Base-by-base conservation (phyloP, 2,888 invertebrate genomes). In the Oegoconia quadripuncta region DNA sequence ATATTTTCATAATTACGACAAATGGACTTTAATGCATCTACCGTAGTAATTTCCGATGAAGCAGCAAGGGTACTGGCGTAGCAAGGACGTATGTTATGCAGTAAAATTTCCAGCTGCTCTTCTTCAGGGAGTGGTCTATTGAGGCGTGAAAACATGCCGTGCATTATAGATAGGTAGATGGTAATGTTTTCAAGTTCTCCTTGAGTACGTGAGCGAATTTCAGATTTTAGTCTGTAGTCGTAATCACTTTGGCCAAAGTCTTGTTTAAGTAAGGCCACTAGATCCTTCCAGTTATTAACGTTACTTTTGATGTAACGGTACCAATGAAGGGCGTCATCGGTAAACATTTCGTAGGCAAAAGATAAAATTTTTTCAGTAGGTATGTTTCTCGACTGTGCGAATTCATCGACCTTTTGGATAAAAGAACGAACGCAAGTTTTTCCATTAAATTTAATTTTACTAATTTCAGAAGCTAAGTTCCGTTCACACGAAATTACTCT, bases 1-100 rank as follows among this genome's bases (percentile, higher is more conserved):
- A 50, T 18, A 14, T 14, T 27, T 27, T 57, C 57, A 29, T 45
- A 53, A 8, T 48, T 50, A 2, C 37, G 27, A 16, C 53, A 55
- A 0, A 49, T 1, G 3, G 17, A 8, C 4, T 8, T 3, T 13
- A 28, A 13, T 13, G 28, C 3, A 3, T 28, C 13, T 9, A 28
- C 3, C 5, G 5, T 14, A n/a, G n/a, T n/a, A 13, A 14, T 3
- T 3, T 11, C 9, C 14, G 28, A 11, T n/a, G n/a, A n/a, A n/a
- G n/a, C n/a, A 28, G 28, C 28, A 6, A 28, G 4, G 3, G n/a
- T 14, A 13, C 2, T 14, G 2, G 28, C 12, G 14, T 28, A 28
- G 13, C 28, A 28, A 14, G 46, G 47, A 3, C 42, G 20, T 3
- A 46, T 42, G 9, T 47, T 49, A 27, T 49, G 52, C 1, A 42